These are phyloP conservation scores for Spea hammondii DNA, from an alignment of 2,797 vertebrate genomes.

Conservation along the genomic window DNA sequence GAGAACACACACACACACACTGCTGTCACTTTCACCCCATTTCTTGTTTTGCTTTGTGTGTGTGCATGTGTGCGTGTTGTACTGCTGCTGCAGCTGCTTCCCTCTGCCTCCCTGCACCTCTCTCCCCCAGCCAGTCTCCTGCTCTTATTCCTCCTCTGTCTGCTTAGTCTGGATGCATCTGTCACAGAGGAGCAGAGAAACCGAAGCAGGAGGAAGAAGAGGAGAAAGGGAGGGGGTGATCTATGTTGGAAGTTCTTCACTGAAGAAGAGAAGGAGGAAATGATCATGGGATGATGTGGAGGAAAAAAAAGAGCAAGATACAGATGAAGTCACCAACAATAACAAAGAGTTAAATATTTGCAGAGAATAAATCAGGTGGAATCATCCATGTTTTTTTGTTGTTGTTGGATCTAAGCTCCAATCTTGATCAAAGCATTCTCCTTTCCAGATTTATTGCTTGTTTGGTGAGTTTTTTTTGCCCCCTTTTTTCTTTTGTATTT, in stretches of 20 bases:
- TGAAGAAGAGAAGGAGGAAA: slow-evolving; percentile 57
- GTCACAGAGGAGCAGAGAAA: slow-evolving; percentile 48
- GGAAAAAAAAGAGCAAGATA: slow-evolving; percentile 55
- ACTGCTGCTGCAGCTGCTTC: slow-evolving; percentile 9
- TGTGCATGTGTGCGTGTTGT: slow-evolving; percentile 5
- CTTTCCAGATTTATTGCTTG: slow-evolving; percentile 72
- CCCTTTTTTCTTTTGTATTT: slow-evolving; percentile 66
- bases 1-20: slow-evolving; percentile 15
- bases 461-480: slow-evolving; percentile 60
- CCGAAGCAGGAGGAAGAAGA: slow-evolving; percentile 61
- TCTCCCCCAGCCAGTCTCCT: slow-evolving; percentile 53
- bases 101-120: slow-evolving; percentile 21
- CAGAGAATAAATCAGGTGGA: slow-evolving; percentile 49
- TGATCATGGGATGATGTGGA: slow-evolving; percentile 57
- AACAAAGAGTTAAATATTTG: slow-evolving; percentile 43
- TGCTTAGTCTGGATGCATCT: slow-evolving; percentile 48
- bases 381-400: slow-evolving; percentile 54
- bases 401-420: slow-evolving; percentile 61
- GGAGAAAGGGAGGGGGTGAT: slow-evolving; percentile 60
- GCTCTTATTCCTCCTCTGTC: slow-evolving; percentile 48
- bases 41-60: slow-evolving; percentile 27
- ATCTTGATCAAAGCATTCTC: slow-evolving; percentile 74
- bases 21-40: slow-evolving; percentile 26
- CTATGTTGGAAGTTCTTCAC: slow-evolving; percentile 56
- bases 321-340: slow-evolving; percentile 36